Percentiles rank a stretch among this genome's conserved stretches.
These are phyloP conservation scores for Trisateles emortualis DNA, from an alignment of 2,888 invertebrate genomes.

Conservation along the genomic window DNA sequence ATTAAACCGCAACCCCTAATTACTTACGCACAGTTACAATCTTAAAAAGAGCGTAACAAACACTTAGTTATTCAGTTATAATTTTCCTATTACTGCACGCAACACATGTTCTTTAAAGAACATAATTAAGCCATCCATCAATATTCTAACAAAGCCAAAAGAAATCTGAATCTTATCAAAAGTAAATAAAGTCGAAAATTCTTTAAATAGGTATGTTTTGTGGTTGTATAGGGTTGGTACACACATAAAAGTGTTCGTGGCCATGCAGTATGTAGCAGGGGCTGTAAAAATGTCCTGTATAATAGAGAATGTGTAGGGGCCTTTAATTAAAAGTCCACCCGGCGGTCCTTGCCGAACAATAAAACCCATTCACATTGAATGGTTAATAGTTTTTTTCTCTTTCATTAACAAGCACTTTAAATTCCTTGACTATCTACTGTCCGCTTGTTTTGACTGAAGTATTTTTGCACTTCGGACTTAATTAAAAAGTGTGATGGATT, in stretches of 20 bases:
- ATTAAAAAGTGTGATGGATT: neutral
- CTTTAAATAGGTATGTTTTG: neutral
- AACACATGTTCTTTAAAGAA: conserved; percentile 27
- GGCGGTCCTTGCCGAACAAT: conserved; percentile 71
- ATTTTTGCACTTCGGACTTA: conserved; percentile 7
- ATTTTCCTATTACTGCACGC: conserved; percentile 21
- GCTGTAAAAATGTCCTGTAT: conserved; percentile 78
- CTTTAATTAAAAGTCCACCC: conserved; percentile 84
- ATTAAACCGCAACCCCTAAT: conserved; percentile 14
- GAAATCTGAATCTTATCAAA: conserved; percentile 11
- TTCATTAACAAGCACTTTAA: conserved; percentile 56
- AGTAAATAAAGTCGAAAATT: conserved; percentile 17
- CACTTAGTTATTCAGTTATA: conserved; percentile 9
- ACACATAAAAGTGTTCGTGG: conserved; percentile 29
- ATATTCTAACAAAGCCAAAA: conserved; percentile 8
- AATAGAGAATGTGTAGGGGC: conserved; percentile 75
- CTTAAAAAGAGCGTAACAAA: conserved; percentile 22
- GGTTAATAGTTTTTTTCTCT: conserved; percentile 64
- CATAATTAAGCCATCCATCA: conserved; percentile 36
- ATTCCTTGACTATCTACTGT: conserved; percentile 34
- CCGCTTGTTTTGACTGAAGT: conserved; percentile 28
- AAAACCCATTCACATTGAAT: conserved; percentile 73
- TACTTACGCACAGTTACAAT: conserved; percentile 13
- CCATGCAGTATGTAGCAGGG: conserved; percentile 53
- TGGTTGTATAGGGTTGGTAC: conserved; percentile 8